phyloP scores from a whole-genome alignment of 2,113 vertebrate genomes.

The Propithecus coquereli region DNA sequence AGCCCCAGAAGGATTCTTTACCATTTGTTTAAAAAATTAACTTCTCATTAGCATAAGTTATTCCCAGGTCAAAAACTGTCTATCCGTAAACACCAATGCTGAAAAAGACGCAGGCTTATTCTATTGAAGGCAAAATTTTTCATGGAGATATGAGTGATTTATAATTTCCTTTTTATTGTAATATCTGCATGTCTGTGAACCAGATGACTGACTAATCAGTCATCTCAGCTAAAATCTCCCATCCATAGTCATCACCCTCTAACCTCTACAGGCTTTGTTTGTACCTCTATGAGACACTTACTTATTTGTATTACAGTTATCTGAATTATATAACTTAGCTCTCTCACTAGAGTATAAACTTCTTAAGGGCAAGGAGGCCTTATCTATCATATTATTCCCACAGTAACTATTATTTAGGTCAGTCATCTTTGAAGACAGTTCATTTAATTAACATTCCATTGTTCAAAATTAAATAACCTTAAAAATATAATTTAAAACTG shows the following conservation, averaged over 20 bases:
- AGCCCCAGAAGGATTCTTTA: background rate
- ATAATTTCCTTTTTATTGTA: conserved; percentile 34
- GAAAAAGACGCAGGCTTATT: conserved; percentile 21
- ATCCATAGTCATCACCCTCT: background rate
- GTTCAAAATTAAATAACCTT: conserved; percentile 53
- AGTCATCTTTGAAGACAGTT: conserved; percentile 33
- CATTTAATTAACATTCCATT: conserved; percentile 50
- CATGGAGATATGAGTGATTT: background rate
- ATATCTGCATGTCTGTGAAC: conserved; percentile 32
- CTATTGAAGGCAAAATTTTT: conserved; percentile 21
- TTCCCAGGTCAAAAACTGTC: background rate
- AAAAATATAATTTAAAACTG: conserved; percentile 16
- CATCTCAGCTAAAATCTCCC: conserved; percentile 42
- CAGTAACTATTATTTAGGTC: conserved; percentile 34
- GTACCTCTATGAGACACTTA: background rate
- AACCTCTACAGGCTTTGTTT: conserved; percentile 26
- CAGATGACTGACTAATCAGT: background rate
- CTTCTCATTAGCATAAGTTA: background rate
- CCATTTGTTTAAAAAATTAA: conserved; percentile 29
- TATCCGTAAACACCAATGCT: background rate
- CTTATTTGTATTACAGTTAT: background rate
- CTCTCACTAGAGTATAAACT: conserved; percentile 27
- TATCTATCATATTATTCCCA: conserved; percentile 9
- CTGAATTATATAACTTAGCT: background rate
- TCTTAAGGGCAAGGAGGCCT: conserved; percentile 3